Evolutionary conservation across 2,113 vertebrate genomes (phyloP), one percentile per base, ranked within the genome.

Genomic region (Himantopus leucocephalus): DNA sequence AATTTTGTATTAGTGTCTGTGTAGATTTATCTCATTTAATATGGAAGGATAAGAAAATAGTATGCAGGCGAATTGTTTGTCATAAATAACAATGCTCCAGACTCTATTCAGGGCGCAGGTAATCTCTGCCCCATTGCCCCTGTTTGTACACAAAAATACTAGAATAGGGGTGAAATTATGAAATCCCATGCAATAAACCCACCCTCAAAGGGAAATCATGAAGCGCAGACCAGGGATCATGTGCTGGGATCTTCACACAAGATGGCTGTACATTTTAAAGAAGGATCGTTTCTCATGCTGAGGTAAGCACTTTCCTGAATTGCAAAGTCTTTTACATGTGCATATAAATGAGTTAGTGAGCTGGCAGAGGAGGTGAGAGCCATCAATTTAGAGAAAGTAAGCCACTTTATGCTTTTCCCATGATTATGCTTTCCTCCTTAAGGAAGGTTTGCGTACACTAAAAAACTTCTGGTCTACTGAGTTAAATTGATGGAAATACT

Each of bases 161-260:
- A 56, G 34, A 67, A 71, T 24, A 73, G 37, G 6, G 20, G 39
- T 39, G 45, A 70, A 83, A 62, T 60, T 23, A 48, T 21, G 2
- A 71, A 90, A 64, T 47, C 27, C 34, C 6, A 27, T 3, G 3
- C n/a, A 66, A 58, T n/a, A 55, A 45, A 7, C 7, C 14, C 8
- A 41, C 3, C 3, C 5, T 20, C 37, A 59, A 67, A 67, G n/a
- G 17, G 29, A 62, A 79, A 81, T 45, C 4, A 7, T 27, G 19
- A 62, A 13, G 7, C 35, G 22, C 5, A 3, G 32, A 30, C 17
- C 10, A 19, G 9, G 16, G n/a, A 6, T 72, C 2, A 0, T 29
- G 17, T 34, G 17, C 70, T 34, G 39, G 35, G 30, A 50, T 35
- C 29, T 81, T 85, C 37, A 58, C 27, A 35, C 9, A 85, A 5